A percentile compares a stretch with the other conserved stretches of the same genome.
Evolutionary conservation across 2,797 vertebrate genomes (phyloP).

Genomic region (Aphelocoma californica): DNA sequence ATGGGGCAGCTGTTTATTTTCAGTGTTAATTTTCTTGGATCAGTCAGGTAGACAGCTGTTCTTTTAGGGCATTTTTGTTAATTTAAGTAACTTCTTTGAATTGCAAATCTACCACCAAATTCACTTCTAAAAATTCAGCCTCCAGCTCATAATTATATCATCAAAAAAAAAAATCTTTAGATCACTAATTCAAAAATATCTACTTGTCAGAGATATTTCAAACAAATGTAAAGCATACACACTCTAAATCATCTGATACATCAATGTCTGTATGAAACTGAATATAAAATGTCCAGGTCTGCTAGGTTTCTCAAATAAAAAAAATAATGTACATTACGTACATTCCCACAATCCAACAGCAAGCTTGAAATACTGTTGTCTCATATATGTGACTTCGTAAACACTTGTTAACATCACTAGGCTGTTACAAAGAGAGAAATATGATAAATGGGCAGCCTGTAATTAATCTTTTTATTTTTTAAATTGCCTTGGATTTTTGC

Average conservation of each 20-base stretch:
- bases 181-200: constrained; percentile 61
- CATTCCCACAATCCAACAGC: not conserved
- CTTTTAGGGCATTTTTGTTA: constrained; percentile 65
- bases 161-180: constrained; percentile 59
- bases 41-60: constrained; percentile 65
- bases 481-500: not conserved
- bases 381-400: not conserved
- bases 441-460: not conserved
- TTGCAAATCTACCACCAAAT: constrained; percentile 61
- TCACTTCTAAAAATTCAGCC: constrained; percentile 60
- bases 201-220: constrained; percentile 53
- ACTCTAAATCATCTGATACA: constrained; percentile 33
- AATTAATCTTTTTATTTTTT: not conserved
- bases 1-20: constrained; percentile 68
- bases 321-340: not conserved
- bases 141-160: constrained; percentile 63
- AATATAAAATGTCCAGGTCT: constrained; percentile 19
- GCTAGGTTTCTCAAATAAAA: not conserved
- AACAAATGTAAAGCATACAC: constrained; percentile 42
- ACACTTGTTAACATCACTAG: not conserved
- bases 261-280: constrained; percentile 23
- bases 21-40: constrained; percentile 65
- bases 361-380: not conserved
- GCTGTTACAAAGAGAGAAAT: not conserved
- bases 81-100: constrained; percentile 66